A percentile compares a stretch with the other conserved stretches of the same genome.
Conservation (phyloP, 1,140 invertebrate species). For the Sycophila sp. region DNA sequence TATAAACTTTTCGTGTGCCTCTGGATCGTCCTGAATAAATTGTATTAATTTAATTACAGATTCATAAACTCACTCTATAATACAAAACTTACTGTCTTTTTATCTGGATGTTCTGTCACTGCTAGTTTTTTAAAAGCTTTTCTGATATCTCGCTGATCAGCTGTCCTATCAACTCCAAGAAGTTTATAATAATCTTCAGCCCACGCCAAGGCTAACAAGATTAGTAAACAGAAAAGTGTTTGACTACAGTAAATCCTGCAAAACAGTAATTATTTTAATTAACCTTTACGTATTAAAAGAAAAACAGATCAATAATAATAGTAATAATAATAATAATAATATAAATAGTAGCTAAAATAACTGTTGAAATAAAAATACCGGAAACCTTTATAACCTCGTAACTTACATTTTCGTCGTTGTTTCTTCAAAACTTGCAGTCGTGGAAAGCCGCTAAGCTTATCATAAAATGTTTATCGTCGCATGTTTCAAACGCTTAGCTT, state of each 20-base stretch:
- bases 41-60: not conserved
- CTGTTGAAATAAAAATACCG: not conserved
- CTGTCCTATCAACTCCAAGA: conserved; percentile 76
- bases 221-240: conserved; percentile 27
- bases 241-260: not conserved
- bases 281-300: not conserved
- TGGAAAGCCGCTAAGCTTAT: not conserved
- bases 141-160: conserved; percentile 78
- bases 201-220: conserved; percentile 36
- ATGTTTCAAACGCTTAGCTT: not conserved
- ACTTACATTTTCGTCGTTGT: conserved; percentile 13
- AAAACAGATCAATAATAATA: not conserved
- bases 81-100: conserved; percentile 74
- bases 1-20: conserved; percentile 81
- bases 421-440: not conserved
- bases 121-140: conserved; percentile 86
- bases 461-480: not conserved
- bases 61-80: conserved; percentile 1
- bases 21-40: conserved; percentile 72
- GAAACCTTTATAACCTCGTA: not conserved
- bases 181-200: conserved; percentile 73
- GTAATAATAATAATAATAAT: not conserved
- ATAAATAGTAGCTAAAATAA: not conserved
- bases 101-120: conserved; percentile 84
- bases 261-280: not conserved